Percentiles rank a stretch among this genome's conserved stretches.
Conservation (phyloP, 2,113 vertebrate genomes). For the Eulacestoma nigropectus region DNA sequence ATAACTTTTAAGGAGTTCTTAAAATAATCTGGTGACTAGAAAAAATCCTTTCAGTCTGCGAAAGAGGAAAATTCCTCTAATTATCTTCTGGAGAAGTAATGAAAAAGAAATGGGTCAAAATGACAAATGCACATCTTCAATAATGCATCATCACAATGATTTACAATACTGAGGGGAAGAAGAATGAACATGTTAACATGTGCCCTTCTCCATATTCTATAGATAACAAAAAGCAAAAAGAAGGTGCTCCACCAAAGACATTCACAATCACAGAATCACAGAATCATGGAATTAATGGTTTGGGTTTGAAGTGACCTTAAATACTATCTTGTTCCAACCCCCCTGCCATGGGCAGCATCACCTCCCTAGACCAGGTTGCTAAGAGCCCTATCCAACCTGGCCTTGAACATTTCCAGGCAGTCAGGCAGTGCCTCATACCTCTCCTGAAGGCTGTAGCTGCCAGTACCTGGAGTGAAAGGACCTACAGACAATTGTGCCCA, state of each 20-base stretch:
- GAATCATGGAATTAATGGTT: background rate
- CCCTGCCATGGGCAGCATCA: fast-evolving
- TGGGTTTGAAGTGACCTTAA: background rate
- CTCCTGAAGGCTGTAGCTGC: background rate
- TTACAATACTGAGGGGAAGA: background rate
- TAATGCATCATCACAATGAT: background rate
- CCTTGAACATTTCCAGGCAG: background rate
- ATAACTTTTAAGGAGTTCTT: background rate
- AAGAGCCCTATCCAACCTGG: background rate
- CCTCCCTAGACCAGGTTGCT: background rate
- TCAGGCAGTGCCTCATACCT: background rate
- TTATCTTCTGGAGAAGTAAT: background rate
- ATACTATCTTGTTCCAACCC: background rate
- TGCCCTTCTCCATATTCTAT: background rate
- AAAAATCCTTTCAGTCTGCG: background rate
- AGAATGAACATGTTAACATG: background rate
- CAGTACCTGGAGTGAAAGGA: background rate
- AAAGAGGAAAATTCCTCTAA: background rate
- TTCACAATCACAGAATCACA: background rate
- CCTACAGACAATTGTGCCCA: background rate
- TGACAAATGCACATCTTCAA: background rate
- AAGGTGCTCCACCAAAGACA: background rate
- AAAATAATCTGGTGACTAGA: background rate
- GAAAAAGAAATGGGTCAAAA: background rate
- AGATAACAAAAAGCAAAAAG: background rate